Base-by-base conservation (phyloP, 2,888 invertebrate species). In the Apamea monoglypha region DNA sequence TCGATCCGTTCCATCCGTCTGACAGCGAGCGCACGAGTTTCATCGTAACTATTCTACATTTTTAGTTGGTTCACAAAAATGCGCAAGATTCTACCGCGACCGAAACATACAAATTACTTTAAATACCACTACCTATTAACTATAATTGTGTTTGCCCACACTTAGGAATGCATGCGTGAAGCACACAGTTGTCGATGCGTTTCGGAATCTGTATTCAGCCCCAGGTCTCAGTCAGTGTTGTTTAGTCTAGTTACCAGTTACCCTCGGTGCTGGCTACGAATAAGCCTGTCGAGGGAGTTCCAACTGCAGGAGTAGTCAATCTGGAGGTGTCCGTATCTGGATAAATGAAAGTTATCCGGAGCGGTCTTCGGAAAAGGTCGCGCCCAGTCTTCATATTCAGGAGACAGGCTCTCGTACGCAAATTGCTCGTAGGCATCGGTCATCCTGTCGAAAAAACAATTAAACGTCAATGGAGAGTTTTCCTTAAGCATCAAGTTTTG, bases 261-360 rank as follows among this genome's bases (percentile, higher is more conserved):
- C 18, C 78, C 81, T 68, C 89, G 76, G 69, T 91, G 95, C 91
- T 96, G 97, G 92, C 97, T 97, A 83, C 97, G 97, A 90, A 98
- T 98, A 88, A 98, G 98, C 91, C 98, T 97, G 93, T 98, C 98
- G 84, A 98, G 96, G 79, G 98, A 98, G 94, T 98, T 98, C 98
- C 98, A 98, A 95, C 98, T 98, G 94, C 98, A 98, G 3, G 98
- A 98, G 91, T 98, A 98, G 93, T 98, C 98, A 88, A 98, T 98
- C 95, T 98, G 98, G 71, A 98, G 96, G 90, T 98, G 98, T 76
- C 98, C 98, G 91, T 98, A 98, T 90, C 98, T 98, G 91, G 98
- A 98, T 82, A 98, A 95, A 86, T 98, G 98, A 94, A 98, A 97
- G 93, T 97, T 97, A 71, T 97, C 97, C 7, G 97, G 97, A 76